Base-by-base conservation (phyloP, 2,113 vertebrate species). In the Astur gentilis region DNA sequence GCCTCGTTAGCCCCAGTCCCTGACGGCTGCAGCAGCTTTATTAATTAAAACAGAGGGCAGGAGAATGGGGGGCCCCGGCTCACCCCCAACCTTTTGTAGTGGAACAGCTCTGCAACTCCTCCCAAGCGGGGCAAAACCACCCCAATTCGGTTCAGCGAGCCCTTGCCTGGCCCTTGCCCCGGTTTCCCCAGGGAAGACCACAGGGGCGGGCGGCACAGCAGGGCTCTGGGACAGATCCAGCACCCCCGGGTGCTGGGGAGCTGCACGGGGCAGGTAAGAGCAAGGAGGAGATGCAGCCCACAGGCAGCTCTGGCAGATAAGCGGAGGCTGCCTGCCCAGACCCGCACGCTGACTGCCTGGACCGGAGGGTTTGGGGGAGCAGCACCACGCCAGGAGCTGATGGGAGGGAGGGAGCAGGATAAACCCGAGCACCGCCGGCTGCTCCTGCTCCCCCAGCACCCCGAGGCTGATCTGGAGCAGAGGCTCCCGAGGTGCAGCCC, bases 91-190 rank as follows among this genome's bases (percentile, higher is more conserved):
- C 44, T 77, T 80, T 26, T 14, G 11, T 22, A 60, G 38, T 2
- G 32, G 19, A 50, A 64, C 45, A 84, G 34, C 69, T 77, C 49
- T 65, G 16, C 25, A 5, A 76, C 7, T 7, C n/a, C n/a, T 29
- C 25, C 8, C 0, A 0, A 29, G 6, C 4, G 5, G 16, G 2
- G 5, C 23, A 57, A 73, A 77, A 27, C 36, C 31, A 40, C 36
- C 18, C 7, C 16, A 44, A 0, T 26, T 70, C 0, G 3, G 0
- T 36, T 44, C 69, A 7, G 54, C 0, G 0, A n/a, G 61, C 67
- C 49, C 29, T 60, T 7, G 2, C 45, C 40, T 52, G 71, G 50
- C 38, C 21, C 0, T 61, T 11, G 77, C 12, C 57, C 32, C 2
- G 2, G 10, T 44, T 91, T 75, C 26, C 71, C 65, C 9, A 11